phyloP scores from a whole-genome alignment of 2,797 vertebrate genomes.

The Hybognathus amarus region DNA sequence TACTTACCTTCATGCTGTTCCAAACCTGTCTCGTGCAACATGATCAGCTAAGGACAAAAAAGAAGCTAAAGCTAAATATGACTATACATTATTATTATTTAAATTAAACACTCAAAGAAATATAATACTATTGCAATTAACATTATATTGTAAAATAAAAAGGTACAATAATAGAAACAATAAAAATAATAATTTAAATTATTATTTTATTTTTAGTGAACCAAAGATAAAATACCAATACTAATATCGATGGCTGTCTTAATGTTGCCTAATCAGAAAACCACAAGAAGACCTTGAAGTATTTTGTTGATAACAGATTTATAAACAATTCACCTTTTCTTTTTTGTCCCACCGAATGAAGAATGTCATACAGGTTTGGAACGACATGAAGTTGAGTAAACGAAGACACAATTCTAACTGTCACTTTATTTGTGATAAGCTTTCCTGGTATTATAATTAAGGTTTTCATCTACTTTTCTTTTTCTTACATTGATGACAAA shows the following conservation, averaged over 20 bases:
- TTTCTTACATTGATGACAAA: slow-evolving; percentile 3
- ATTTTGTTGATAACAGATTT: not conserved
- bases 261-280: not conserved
- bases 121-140: too few species aligned
- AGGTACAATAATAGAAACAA: too few species aligned
- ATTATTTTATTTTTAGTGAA: not conserved
- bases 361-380: not conserved
- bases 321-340: too few species aligned
- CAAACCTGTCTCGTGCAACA: too few species aligned
- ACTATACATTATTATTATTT: not conserved
- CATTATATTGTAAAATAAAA: too few species aligned
- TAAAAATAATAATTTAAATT: too few species aligned
- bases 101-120: too few species aligned
- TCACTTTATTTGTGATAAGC: not conserved
- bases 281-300: not conserved
- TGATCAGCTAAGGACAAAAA: too few species aligned
- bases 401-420: not conserved
- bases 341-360: not conserved
- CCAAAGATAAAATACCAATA: not conserved
- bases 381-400: not conserved
- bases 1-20: too few species aligned
- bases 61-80: too few species aligned
- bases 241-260: not conserved
- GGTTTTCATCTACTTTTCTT: not conserved
- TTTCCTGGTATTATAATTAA: slow-evolving; percentile 11